Conservation (phyloP, 2,888 invertebrate genomes). For the Idaea biselata region DNA sequence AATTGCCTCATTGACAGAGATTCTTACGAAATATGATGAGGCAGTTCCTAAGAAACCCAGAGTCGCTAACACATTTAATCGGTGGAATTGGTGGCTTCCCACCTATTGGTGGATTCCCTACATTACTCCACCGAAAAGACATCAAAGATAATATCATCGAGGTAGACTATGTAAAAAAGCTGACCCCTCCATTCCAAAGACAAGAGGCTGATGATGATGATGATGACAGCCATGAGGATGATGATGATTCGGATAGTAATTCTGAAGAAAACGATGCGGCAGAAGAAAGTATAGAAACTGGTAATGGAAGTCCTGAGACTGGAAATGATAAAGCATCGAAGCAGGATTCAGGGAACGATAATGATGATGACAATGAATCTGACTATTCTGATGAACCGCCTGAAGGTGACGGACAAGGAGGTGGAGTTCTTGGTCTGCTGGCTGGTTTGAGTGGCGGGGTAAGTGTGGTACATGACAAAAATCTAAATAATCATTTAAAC, state of each 20-base stretch:
- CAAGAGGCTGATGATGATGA: conserved; percentile 46
- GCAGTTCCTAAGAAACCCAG: conserved; percentile 16
- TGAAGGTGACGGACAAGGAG: conserved; percentile 72
- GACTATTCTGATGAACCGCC: conserved; percentile 67
- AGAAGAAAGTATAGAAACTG: conserved; percentile 46
- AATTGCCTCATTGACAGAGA: conserved; percentile 18
- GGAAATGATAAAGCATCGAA: conserved; percentile 37
- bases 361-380: conserved; percentile 45
- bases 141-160: conserved; percentile 50
- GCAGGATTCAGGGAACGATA: conserved; percentile 37
- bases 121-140: conserved; percentile 40
- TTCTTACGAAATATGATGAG: conserved; percentile 25
- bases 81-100: background rate
- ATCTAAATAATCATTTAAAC: background rate
- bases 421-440: conserved; percentile 67
- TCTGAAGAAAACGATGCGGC: conserved; percentile 39
- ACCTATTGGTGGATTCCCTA: conserved; percentile 6
- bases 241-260: conserved; percentile 21
- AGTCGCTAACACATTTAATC: background rate
- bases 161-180: conserved; percentile 38
- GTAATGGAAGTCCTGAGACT: conserved; percentile 21
- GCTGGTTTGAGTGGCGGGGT: conserved; percentile 73
- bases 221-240: conserved; percentile 29
- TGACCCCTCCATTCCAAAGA: conserved; percentile 50
- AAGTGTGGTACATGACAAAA: conserved; percentile 33